Evolutionary conservation across 2,888 invertebrate genomes (phyloP), one percentile per base, ranked within the genome.

Genomic region (Plutella xylostella): DNA sequence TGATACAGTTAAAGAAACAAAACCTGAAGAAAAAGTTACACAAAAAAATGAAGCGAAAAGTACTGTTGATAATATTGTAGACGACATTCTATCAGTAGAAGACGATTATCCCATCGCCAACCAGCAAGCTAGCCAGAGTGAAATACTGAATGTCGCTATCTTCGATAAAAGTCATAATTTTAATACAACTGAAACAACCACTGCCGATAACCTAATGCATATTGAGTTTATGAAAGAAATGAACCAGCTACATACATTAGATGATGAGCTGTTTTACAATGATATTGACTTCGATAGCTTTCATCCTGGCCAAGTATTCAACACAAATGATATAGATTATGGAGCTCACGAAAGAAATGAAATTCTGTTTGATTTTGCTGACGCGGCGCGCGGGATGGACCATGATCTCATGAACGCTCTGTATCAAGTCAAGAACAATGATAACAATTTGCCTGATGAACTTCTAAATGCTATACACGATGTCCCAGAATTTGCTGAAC

Each of bases 61-160:
- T n/a, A n/a, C n/a, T n/a, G n/a, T n/a, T n/a, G 79, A 82, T 41
- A 80, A 74, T 22, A 79, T 83, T 19, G 80, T 82, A 1, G 79
- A 83, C 47, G 80, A 80, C 21, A 80, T 83, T 21, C 58, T 83
- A 0, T 76, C 80, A 2, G 82, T 74, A 0, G 80, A 82, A 54
- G 80, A 80, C 38, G 82, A 82, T 39, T 82, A 80, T 51, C 60
- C 79, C 57, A 39, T 39, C 7, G 19, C 14, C 14, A 12, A 11
- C 19, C 33, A 11, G 15, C 33, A 37, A 15, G 25, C 40, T 19
- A 38, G 19, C 17, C 70, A 67, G 33, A 72, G 68, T 46, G 68
- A 71, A 40, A 58, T 72, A 18, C 53, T 72, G 1, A 42, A 42
- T 12, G 14, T 18, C 9, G 21, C 39, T 14, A 42, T 34, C 34